A percentile compares a stretch with the other conserved stretches of the same genome.
Conservation (phyloP, 2,797 vertebrate species). For the Fistularia commersonii region DNA sequence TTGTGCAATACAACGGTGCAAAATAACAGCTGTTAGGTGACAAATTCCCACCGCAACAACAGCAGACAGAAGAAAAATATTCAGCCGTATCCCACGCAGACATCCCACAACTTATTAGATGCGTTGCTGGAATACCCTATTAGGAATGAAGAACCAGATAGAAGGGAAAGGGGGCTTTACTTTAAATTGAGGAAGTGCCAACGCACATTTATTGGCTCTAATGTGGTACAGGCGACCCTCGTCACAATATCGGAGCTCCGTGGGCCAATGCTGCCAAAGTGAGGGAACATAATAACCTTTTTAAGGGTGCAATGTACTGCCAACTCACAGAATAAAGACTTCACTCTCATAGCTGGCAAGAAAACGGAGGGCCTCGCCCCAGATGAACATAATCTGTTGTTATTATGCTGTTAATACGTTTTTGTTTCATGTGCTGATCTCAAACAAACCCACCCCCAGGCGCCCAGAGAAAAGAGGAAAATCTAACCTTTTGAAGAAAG, state of each 20-base stretch:
- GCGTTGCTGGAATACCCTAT: slow-evolving; percentile 79
- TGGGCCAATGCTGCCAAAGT: slow-evolving; percentile 63
- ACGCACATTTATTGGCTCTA: slow-evolving; percentile 87
- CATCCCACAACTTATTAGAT: slow-evolving; percentile 74
- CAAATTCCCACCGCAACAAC: slow-evolving; percentile 48
- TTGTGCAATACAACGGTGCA: neutral
- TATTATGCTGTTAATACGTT: slow-evolving; percentile 79
- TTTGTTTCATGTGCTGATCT: slow-evolving; percentile 60
- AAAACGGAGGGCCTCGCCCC: slow-evolving; percentile 68
- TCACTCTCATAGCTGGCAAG: slow-evolving; percentile 63
- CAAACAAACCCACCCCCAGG: slow-evolving; percentile 52
- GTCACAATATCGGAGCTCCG: slow-evolving; percentile 59
- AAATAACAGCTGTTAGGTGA: slow-evolving; percentile 31
- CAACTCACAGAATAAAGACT: slow-evolving; percentile 75
- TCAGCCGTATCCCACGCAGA: slow-evolving; percentile 62
- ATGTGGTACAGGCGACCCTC: slow-evolving; percentile 76
- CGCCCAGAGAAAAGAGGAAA: slow-evolving; percentile 23
- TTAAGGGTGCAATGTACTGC: slow-evolving; percentile 66
- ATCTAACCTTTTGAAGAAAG: slow-evolving; percentile 55
- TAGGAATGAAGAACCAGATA: slow-evolving; percentile 75
- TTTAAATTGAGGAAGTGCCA: slow-evolving; percentile 86
- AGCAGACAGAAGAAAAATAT: slow-evolving; percentile 54
- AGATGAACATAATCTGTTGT: slow-evolving; percentile 78
- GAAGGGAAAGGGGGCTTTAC: slow-evolving; percentile 79
- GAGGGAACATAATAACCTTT: slow-evolving; percentile 79